Evolutionary conservation across 2,797 vertebrate genomes (phyloP).

Genomic region (Oceanodroma leucorhoa): DNA sequence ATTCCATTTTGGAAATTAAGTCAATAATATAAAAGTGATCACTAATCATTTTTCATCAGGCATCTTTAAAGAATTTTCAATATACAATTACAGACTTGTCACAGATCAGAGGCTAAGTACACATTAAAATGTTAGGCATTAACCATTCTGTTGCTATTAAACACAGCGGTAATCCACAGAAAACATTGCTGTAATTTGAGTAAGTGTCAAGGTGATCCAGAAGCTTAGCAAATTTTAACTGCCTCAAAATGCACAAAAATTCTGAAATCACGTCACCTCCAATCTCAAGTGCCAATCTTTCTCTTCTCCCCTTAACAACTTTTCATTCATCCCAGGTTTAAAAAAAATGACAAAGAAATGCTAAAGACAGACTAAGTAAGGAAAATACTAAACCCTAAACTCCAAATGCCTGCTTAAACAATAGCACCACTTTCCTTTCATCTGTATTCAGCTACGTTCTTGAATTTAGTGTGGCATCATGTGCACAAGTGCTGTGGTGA

Average conservation of each 20-base stretch:
- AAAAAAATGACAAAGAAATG: background rate
- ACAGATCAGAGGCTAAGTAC: conserved; percentile 23
- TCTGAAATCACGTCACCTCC: background rate
- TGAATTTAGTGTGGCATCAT: background rate
- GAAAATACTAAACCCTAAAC: background rate
- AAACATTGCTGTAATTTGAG: background rate
- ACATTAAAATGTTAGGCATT: background rate
- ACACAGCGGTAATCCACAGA: background rate
- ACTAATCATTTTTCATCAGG: background rate
- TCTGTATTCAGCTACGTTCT: background rate
- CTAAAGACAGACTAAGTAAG: background rate
- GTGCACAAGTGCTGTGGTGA: background rate
- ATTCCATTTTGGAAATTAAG: background rate
- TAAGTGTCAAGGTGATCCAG: background rate
- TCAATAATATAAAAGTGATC: background rate
- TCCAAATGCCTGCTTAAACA: background rate
- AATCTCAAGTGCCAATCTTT: background rate
- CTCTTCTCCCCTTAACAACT: background rate
- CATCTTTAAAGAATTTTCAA: background rate
- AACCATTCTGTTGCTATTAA: background rate
- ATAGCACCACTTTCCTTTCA: background rate
- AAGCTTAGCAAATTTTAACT: background rate
- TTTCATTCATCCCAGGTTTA: background rate
- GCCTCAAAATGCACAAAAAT: background rate
- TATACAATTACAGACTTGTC: background rate